Base-by-base conservation (phyloP, 2,797 vertebrate genomes). In the Argyrosomus regius region DNA sequence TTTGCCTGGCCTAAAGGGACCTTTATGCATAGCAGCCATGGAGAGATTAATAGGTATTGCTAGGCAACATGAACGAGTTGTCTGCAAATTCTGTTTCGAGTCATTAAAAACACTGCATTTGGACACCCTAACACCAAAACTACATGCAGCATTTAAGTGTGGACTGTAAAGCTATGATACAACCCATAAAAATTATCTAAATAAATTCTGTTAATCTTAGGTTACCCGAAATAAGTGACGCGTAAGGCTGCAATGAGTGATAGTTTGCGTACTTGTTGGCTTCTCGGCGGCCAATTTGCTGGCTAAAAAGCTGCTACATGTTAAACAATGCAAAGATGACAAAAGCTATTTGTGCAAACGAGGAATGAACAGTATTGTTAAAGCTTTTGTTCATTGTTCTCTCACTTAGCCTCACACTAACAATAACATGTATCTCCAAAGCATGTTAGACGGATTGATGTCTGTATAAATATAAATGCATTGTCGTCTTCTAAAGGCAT, bases 21-120 rank as follows among this genome's bases (percentile, higher is more conserved):
- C 82, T 83, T 88, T 86, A 88, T 88, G 82, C 89, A 89, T 80
- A 70, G 87, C 84, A 84, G 85, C 84, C 78, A 60, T 28, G 73
- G 77, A 60, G 72, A 91, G 89, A 93, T 91, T 89, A 90, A 93
- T 93, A 91, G 88, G 61, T 78, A 89, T 90, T 86, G 89, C 92
- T 88, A 88, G 87, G 92, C 88, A 93, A 93, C 92, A 60, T 74
- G 72, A 75, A 83, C 22, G 17, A 76, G 78, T 3, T 53, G 90
- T 90, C 87, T 91, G 88, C 83, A 91, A 89, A 92, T 93, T 86
- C 85, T 76, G 78, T 62, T 50, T 78, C 54, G 62, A 84, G 77
- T 87, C 87, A 87, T 90, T 88, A 86, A 88, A 89, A 87, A 58
- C 84, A 77, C 82, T 87, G 87, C 13, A 82, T 84, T 80, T 87